Base-by-base conservation (phyloP, 1,140 invertebrate genomes). In the Druon quercuslanigerum region DNA sequence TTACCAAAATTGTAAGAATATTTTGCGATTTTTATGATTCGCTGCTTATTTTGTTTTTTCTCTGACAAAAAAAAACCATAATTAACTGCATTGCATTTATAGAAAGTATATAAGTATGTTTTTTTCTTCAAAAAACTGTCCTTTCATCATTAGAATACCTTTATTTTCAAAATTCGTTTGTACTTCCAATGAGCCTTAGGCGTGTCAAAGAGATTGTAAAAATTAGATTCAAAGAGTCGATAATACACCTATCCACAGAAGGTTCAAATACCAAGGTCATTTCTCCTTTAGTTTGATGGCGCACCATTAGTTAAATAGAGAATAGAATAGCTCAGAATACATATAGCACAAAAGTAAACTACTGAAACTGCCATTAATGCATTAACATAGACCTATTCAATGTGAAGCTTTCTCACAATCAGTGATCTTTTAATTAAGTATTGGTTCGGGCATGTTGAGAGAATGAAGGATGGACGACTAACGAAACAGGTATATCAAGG, bases 181-280 rank as follows among this genome's bases (percentile, higher is more conserved):
- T 66, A 6, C 60, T 66, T 5, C n/a, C 46, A 19, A 40, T 33
- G 40, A 66, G 60, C 46, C 25, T 66, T 66, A 13, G 14, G 60
- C 60, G 60, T 66, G 60, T 66, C 60, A 46, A 66, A 14, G 60
- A 16, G 60, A 66, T 66, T 66, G 60, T 66, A 40, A 20, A 66
- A 66, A 66, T 66, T 40, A 66, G 60, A 66, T 66, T 46, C 60
- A 33, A 66, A 66, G 60, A 20, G 60, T 33, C 60, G 33, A 66
- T 66, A 40, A 5, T 46, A 46, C 11, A 46, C 9, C 0, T 46
- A 46, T 25, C 20, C 40, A 46, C 7, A 66, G 33, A n/a, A 33
- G 7, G 33, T 66, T 66, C 40, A 66, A 66, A 66, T 66, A 33
- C 60, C 60, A 66, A 66, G 60, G 60, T n/a, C 60, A 40, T 66